Conservation (phyloP, 2,113 vertebrate species). For the Hippocampus guttulatus region DNA sequence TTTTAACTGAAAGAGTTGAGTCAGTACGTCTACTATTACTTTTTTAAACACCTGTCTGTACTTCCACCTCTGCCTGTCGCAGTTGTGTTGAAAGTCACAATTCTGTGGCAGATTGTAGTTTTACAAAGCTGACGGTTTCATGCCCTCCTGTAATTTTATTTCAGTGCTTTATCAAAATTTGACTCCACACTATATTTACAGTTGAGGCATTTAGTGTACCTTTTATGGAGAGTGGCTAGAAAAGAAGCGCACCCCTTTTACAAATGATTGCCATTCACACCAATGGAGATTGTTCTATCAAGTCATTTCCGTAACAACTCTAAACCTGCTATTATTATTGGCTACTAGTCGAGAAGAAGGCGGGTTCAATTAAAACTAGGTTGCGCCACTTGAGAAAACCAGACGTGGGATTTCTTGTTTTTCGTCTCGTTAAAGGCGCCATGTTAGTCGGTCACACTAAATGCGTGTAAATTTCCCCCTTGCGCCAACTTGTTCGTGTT, state of each 20-base stretch:
- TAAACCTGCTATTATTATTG: conserved; percentile 45
- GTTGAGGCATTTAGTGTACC: neutral
- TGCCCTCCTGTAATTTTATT: neutral
- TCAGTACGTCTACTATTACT: too few species aligned
- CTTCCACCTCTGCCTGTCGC: too few species aligned
- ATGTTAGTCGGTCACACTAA: conserved; percentile 7
- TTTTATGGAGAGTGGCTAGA: accelerated
- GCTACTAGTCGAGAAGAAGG: conserved; percentile 23
- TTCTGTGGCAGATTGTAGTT: neutral
- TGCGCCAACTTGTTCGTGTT: neutral
- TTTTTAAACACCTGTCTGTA: too few species aligned
- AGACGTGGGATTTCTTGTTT: conserved; percentile 61
- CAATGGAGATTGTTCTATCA: conserved; percentile 42
- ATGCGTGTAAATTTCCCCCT: neutral
- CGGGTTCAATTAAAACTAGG: conserved; percentile 50
- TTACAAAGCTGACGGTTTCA: neutral
- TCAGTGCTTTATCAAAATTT: neutral
- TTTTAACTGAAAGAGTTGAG: too few species aligned
- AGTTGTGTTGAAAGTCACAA: too few species aligned
- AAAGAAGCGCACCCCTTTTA: conserved; percentile 44
- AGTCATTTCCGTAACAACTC: conserved; percentile 5
- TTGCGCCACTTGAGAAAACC: conserved; percentile 49
- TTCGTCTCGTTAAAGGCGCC: conserved; percentile 52
- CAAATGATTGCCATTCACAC: conserved; percentile 39
- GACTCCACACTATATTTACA: neutral